phyloP scores from a whole-genome alignment of 1,140 invertebrate species.

The Drosophila novamexicana region DNA sequence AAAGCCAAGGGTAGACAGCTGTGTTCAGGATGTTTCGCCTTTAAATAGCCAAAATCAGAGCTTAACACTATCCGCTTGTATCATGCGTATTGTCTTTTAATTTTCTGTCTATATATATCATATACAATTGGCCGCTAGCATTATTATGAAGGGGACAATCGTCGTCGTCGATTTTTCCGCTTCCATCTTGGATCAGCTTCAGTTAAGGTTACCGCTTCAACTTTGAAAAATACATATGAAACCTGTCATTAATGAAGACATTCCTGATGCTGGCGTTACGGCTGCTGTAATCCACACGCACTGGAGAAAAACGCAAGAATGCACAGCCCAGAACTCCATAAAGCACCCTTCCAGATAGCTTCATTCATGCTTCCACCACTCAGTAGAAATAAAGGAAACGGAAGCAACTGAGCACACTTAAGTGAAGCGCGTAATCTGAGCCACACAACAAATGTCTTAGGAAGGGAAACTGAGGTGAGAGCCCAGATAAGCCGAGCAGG shows the following conservation, averaged over 20 bases:
- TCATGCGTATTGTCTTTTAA: too few species aligned
- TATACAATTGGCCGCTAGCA: not conserved
- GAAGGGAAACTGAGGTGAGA: constrained; percentile 1
- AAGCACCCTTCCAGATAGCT: not conserved
- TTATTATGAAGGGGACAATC: not conserved
- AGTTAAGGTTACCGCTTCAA: constrained; percentile 4
- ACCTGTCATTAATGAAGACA: constrained; percentile 71
- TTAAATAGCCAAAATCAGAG: not conserved
- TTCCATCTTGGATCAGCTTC: constrained; percentile 1
- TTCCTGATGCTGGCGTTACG: constrained; percentile 33
- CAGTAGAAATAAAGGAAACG: constrained; percentile 54
- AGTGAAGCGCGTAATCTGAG: constrained; percentile 82
- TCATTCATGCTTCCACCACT: constrained; percentile 7
- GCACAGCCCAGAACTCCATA: constrained; percentile 27
- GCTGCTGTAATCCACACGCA: constrained; percentile 55
- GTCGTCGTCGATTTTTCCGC: constrained; percentile 10
- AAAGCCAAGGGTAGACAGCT: not conserved
- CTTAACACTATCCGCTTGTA: not conserved
- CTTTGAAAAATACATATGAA: constrained; percentile 40
- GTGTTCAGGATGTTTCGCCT: not conserved
- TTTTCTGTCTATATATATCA: not conserved
- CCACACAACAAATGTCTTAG: constrained; percentile 73
- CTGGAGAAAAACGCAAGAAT: constrained; percentile 45
- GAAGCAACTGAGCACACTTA: constrained; percentile 78
- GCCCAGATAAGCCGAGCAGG: constrained; percentile 8